phyloP scores from a whole-genome alignment of 1,140 invertebrate genomes.

The Lamellibrachia luymesi region DNA sequence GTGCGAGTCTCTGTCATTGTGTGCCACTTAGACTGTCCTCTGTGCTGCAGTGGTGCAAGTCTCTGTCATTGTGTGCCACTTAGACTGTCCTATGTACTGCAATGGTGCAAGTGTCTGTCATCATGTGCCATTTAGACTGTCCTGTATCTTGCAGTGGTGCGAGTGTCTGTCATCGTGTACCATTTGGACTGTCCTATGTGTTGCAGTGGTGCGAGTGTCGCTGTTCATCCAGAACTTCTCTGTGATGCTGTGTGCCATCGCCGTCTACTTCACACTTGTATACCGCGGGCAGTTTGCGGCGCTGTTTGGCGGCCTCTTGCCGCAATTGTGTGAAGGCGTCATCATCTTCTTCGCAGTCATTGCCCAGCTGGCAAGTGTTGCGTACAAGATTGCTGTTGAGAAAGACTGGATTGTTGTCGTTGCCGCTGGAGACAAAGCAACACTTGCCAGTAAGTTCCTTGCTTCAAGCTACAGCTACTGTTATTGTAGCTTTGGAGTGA shows the following conservation, averaged over 20 bases:
- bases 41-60: too few species aligned
- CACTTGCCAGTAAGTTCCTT: conserved; percentile 27
- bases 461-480: not conserved
- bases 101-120: too few species aligned
- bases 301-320: not conserved
- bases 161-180: not conserved
- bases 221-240: conserved; percentile 29
- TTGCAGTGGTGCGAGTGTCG: conserved; percentile 25
- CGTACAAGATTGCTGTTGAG: conserved; percentile 54
- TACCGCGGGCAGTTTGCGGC: not conserved
- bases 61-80: too few species aligned
- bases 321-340: conserved; percentile 29
- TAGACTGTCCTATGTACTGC: too few species aligned
- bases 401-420: conserved; percentile 61
- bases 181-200: not conserved
- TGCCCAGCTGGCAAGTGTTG: conserved; percentile 50
- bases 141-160: too few species aligned
- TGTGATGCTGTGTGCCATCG: conserved; percentile 22
- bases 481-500: conserved; percentile 11
- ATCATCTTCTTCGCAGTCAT: conserved; percentile 49
- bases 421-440: conserved; percentile 34
- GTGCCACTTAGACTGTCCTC: too few species aligned
- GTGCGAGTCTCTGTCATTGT: too few species aligned
- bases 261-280: conserved; percentile 21
- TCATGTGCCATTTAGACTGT: too few species aligned